Evolutionary conservation across 2,888 invertebrate species (phyloP).

Genomic region (Deroplatys truncata): DNA sequence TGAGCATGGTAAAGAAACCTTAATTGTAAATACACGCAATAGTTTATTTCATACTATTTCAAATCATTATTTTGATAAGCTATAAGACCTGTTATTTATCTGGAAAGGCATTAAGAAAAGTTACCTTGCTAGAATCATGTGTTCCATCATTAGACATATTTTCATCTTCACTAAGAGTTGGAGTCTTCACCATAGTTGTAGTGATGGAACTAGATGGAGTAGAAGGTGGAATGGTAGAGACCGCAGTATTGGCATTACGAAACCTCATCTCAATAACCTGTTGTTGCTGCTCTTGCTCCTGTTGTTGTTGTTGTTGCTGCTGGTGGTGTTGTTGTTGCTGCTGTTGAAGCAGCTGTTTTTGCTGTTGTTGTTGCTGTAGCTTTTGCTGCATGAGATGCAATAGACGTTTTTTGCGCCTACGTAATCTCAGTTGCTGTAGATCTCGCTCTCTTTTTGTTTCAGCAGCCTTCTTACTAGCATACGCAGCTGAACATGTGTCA

Average conservation of each 20-base stretch:
- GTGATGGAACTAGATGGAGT: background rate
- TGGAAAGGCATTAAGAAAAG: background rate
- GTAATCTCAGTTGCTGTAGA: constrained; percentile 19
- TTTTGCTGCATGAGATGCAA: constrained; percentile 20
- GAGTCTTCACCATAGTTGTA: constrained; percentile 44
- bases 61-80: no score
- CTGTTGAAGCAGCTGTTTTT: background rate
- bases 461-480: constrained; percentile 41
- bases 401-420: constrained; percentile 22
- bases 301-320: background rate
- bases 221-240: background rate
- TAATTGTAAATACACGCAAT: no score
- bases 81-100: no score
- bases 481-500: constrained; percentile 59
- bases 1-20: no score
- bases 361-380: constrained; percentile 3
- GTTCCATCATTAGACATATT: constrained; percentile 16
- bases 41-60: no score
- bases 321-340: background rate
- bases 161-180: constrained; percentile 46
- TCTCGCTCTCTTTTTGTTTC: constrained; percentile 30
- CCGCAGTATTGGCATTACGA: background rate
- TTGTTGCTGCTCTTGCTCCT: background rate
- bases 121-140: constrained; percentile 34
- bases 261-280: background rate